These are phyloP conservation scores for Lepilemur ruficaudatus DNA, from an alignment of 2,797 vertebrate species.

Conservation along the genomic window DNA sequence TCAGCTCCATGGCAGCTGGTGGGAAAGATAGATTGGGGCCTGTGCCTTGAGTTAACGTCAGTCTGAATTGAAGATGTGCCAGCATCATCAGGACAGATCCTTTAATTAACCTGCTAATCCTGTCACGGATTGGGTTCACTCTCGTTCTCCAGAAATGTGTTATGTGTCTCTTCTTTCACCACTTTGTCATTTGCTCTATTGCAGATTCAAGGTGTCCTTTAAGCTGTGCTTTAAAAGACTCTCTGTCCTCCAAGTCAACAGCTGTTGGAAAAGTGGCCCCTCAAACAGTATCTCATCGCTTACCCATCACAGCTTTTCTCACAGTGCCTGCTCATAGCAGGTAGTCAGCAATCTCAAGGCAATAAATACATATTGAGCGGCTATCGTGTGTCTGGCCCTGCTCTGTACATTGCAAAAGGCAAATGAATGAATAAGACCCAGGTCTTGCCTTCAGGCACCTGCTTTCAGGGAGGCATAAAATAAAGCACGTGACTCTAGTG, in stretches of 20 bases:
- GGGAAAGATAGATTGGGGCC: conserved; percentile 68
- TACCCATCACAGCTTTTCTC: background rate
- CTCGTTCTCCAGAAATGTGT: conserved; percentile 70
- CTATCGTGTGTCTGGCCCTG: background rate
- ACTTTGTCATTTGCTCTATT: conserved; percentile 75
- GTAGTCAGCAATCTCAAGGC: background rate
- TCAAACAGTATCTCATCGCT: background rate
- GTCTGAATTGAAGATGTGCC: conserved; percentile 74
- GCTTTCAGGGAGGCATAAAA: background rate
- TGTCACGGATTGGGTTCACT: conserved; percentile 68
- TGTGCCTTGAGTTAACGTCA: conserved; percentile 70
- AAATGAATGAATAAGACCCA: background rate
- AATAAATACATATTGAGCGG: background rate
- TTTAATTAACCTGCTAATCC: conserved; percentile 79
- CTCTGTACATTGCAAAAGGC: background rate
- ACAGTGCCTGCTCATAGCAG: background rate
- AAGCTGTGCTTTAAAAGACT: conserved; percentile 49
- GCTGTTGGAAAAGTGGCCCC: conserved; percentile 13
- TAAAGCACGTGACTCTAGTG: background rate
- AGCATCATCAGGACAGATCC: conserved; percentile 70
- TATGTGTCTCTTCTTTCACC: conserved; percentile 73
- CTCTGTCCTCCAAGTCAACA: conserved; percentile 58
- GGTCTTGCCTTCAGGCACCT: background rate
- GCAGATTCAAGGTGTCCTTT: conserved; percentile 76
- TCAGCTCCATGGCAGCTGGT: conserved; percentile 48